Evolutionary conservation across 2,888 invertebrate genomes (phyloP).

Genomic region (Acanthopleura granulata): DNA sequence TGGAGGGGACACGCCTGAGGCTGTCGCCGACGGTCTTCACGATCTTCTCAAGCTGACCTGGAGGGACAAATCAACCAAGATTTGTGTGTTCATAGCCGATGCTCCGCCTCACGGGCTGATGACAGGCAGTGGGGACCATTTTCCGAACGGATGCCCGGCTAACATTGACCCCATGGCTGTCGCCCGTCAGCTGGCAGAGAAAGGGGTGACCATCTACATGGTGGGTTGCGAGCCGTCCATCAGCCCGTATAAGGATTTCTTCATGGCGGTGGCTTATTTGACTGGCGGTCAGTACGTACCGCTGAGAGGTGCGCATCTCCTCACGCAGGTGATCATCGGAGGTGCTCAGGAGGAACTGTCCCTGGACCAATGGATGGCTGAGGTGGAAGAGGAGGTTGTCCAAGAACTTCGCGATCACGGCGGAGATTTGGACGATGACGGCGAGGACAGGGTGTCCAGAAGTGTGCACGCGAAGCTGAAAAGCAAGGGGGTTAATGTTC

Average conservation of each 20-base stretch:
- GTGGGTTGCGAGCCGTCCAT: conserved; percentile 41
- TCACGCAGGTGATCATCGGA: conserved; percentile 39
- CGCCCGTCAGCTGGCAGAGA: conserved; percentile 34
- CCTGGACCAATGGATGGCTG: conserved; percentile 34
- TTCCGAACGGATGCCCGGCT: conserved; percentile 38
- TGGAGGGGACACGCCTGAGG: conserved; percentile 62
- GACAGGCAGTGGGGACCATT: conserved; percentile 29
- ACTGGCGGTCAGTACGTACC: conserved; percentile 47
- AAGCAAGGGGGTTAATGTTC: neutral
- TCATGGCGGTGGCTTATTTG: conserved; percentile 36
- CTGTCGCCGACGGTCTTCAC: conserved; percentile 62
- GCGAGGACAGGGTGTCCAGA: neutral
- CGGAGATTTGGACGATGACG: neutral
- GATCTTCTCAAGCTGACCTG: conserved; percentile 41
- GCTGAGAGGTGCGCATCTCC: conserved; percentile 31
- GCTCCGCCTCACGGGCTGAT: conserved; percentile 46
- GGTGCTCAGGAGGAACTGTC: conserved; percentile 42
- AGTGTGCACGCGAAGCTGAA: conserved; percentile 9
- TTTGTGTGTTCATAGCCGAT: conserved; percentile 42
- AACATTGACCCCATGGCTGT: conserved; percentile 39
- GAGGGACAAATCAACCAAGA: conserved; percentile 38
- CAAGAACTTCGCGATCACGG: neutral
- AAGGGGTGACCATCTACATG: conserved; percentile 37
- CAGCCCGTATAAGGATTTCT: conserved; percentile 35
- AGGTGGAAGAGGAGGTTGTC: conserved; percentile 32